phyloP scores from a whole-genome alignment of 2,797 vertebrate species.

The Semaprochilodus insignis region DNA sequence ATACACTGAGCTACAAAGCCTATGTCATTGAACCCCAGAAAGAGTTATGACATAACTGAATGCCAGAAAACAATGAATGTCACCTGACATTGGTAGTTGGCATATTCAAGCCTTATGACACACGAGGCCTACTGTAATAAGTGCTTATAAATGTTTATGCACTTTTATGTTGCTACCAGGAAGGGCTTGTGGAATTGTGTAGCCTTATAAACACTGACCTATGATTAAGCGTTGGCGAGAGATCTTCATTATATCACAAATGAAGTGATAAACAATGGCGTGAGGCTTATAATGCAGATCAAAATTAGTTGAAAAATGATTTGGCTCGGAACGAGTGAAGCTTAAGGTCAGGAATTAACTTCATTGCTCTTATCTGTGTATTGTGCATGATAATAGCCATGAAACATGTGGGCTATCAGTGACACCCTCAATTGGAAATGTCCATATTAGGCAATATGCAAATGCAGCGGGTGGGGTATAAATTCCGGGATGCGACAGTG shows the following conservation, averaged over 20 bases:
- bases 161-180: too few relatives aligned
- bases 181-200: too few relatives aligned
- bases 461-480: conserved; percentile 81
- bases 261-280: conserved; percentile 59
- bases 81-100: too few relatives aligned
- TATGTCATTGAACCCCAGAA: too few relatives aligned
- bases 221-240: background rate
- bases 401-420: conserved; percentile 77
- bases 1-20: too few relatives aligned
- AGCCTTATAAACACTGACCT: too few relatives aligned
- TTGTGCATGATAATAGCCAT: conserved; percentile 70
- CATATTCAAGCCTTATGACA: too few relatives aligned
- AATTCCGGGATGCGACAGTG: conserved; percentile 77
- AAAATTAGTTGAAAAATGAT: conserved; percentile 64
- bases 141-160: too few relatives aligned
- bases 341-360: conserved; percentile 79
- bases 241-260: conserved; percentile 45
- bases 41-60: too few relatives aligned
- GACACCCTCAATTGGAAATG: conserved; percentile 81
- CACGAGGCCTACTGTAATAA: too few relatives aligned
- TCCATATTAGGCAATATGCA: conserved; percentile 84
- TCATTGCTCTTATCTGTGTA: conserved; percentile 78
- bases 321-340: conserved; percentile 66
- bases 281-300: conserved; percentile 56
- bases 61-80: too few relatives aligned